These are phyloP conservation scores for Musca vetustissima DNA, from an alignment of 1,140 invertebrate genomes.

Conservation along the genomic window DNA sequence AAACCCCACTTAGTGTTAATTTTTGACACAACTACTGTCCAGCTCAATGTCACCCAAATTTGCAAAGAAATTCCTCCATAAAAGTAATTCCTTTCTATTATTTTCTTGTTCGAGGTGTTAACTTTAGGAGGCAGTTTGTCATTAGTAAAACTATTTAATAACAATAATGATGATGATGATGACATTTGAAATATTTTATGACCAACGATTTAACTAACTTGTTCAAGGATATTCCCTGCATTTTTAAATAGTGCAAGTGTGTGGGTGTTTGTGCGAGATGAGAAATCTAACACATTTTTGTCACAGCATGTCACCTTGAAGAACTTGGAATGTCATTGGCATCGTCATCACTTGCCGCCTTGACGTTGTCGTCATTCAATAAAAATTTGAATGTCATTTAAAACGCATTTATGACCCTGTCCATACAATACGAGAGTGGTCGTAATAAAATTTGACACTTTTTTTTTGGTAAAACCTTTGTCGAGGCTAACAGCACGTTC, in stretches of 20 bases:
- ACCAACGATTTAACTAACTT: no score
- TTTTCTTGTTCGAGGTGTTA: background rate
- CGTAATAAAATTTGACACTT: background rate
- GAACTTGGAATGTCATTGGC: no score
- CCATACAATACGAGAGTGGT: no score
- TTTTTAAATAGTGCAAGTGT: no score
- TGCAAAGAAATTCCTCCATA: no score
- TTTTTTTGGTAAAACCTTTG: background rate
- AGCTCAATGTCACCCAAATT: background rate
- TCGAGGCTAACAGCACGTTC: no score
- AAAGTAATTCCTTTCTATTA: background rate
- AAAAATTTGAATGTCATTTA: conserved; percentile 1
- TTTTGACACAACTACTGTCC: background rate
- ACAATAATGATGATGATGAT: no score
- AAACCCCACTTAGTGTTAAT: conserved; percentile 9
- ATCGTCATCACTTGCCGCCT: background rate
- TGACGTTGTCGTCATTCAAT: conserved; percentile 14
- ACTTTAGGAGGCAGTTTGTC: conserved; percentile 12
- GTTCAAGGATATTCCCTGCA: no score
- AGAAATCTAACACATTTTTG: no score
- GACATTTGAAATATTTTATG: no score
- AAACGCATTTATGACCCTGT: background rate
- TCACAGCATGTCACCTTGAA: no score
- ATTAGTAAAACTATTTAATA: background rate
- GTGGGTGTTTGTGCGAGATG: no score